phyloP scores from a whole-genome alignment of 2,888 invertebrate species.

The Tromatobia lineatoria region DNA sequence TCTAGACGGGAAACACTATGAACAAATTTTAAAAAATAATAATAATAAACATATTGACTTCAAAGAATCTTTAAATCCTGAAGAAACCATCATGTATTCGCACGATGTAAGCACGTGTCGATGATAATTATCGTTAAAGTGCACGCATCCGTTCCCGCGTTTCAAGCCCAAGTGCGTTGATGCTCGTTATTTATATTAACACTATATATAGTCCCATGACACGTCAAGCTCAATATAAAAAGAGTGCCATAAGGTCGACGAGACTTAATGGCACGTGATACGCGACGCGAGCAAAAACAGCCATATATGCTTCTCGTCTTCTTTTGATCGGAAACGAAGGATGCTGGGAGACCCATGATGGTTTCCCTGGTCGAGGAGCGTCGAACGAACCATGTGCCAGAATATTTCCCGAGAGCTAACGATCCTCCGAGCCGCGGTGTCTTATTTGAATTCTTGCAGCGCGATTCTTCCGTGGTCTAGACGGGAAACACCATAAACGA shows the following conservation, averaged over 20 bases:
- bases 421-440: slow-evolving; percentile 33
- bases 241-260: slow-evolving; percentile 1
- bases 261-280: slow-evolving; percentile 3
- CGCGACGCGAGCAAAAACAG: neutral
- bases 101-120: neutral
- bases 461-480: slow-evolving; percentile 58
- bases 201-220: slow-evolving; percentile 21
- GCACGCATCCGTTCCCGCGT: slow-evolving; percentile 7
- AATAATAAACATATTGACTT: too few species aligned
- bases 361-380: neutral
- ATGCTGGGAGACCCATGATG: neutral
- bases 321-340: slow-evolving; percentile 11
- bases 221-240: slow-evolving; percentile 1
- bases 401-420: slow-evolving; percentile 45
- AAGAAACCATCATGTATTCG: neutral
- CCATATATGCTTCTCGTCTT: neutral
- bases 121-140: slow-evolving; percentile 6
- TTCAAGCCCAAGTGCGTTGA: neutral
- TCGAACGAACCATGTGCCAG: slow-evolving; percentile 21
- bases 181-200: slow-evolving; percentile 17
- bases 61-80: neutral
- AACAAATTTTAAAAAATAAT: too few species aligned
- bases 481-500: too few species aligned
- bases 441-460: slow-evolving; percentile 53
- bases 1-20: slow-evolving; percentile 71